These are phyloP conservation scores for Pollenia amentaria DNA, from an alignment of 2,888 invertebrate species.

Conservation along the genomic window DNA sequence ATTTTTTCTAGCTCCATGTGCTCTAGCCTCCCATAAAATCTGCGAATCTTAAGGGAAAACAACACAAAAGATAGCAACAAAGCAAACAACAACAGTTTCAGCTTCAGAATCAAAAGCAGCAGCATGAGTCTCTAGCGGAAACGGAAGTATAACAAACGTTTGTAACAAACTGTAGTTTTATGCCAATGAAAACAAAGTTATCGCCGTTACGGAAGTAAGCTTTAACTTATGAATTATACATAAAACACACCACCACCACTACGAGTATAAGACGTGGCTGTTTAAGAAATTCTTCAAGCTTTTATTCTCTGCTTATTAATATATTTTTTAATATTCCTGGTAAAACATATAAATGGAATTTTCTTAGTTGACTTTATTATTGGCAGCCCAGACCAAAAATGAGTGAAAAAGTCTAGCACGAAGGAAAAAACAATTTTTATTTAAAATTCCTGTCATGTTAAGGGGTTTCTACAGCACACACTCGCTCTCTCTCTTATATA, in stretches of 20 bases:
- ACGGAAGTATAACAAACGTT: slow-evolving; percentile 68
- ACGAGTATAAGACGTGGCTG: slow-evolving; percentile 44
- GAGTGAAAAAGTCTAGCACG: neutral
- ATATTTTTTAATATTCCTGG: slow-evolving; percentile 53
- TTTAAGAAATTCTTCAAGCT: slow-evolving; percentile 38
- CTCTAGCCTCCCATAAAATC: slow-evolving; percentile 52
- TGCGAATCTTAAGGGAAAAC: slow-evolving; percentile 67
- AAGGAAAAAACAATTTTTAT: slow-evolving; percentile 76
- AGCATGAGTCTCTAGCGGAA: slow-evolving; percentile 63
- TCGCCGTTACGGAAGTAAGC: slow-evolving; percentile 71
- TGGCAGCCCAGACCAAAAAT: slow-evolving; percentile 44
- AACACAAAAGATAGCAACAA: slow-evolving; percentile 8
- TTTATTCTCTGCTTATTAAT: slow-evolving; percentile 28
- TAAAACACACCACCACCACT: slow-evolving; percentile 12
- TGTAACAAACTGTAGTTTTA: slow-evolving; percentile 58
- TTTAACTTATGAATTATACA: slow-evolving; percentile 74
- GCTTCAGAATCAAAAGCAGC: slow-evolving; percentile 20
- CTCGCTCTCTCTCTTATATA: neutral
- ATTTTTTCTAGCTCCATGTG: neutral
- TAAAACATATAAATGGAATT: slow-evolving; percentile 47
- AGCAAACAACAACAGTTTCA: slow-evolving; percentile 41
- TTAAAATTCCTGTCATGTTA: slow-evolving; percentile 83
- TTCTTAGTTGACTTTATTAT: slow-evolving; percentile 67
- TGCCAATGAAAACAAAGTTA: slow-evolving; percentile 57
- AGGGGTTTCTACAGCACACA: slow-evolving; percentile 50